A percentile compares a stretch with the other conserved stretches of the same genome.
Conservation (phyloP, 2,888 invertebrate genomes). For the Dicyrtomina minuta region DNA sequence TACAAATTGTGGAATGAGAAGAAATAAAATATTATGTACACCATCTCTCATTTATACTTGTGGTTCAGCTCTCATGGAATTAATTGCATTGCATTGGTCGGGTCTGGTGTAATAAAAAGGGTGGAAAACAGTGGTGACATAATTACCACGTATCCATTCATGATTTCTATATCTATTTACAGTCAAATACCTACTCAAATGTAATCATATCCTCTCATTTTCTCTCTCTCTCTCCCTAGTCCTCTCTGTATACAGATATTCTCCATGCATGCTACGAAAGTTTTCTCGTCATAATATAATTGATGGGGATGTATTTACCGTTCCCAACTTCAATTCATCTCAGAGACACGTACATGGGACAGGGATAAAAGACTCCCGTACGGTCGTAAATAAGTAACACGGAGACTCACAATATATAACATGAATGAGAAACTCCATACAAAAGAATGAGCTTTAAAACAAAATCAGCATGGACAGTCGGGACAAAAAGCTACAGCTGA, state of each 20-base stretch:
- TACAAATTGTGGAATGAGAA: too few species aligned
- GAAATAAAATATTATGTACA: too few species aligned
- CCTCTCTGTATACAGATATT: not conserved
- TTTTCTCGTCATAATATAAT: conserved; percentile 23
- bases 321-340: conserved; percentile 7
- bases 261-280: too few species aligned
- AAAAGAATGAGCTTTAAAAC: too few species aligned
- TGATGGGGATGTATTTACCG: conserved; percentile 16
- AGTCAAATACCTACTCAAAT: not conserved
- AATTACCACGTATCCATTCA: conserved; percentile 10
- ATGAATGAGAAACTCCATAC: too few species aligned
- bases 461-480: too few species aligned
- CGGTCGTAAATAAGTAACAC: too few species aligned
- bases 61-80: too few species aligned
- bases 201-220: conserved; percentile 18
- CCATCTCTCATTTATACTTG: too few species aligned
- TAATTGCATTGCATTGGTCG: too few species aligned
- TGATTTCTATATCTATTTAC: conserved; percentile 11
- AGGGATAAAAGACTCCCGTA: not conserved
- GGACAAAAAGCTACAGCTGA: too few species aligned
- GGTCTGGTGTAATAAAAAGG: conserved; percentile 16
- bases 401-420: too few species aligned
- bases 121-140: conserved; percentile 17
- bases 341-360: not conserved
- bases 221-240: not conserved